A percentile compares a stretch with the other conserved stretches of the same genome.
Evolutionary conservation across 2,888 invertebrate species (phyloP).

Genomic region (Melanotus villosus): DNA sequence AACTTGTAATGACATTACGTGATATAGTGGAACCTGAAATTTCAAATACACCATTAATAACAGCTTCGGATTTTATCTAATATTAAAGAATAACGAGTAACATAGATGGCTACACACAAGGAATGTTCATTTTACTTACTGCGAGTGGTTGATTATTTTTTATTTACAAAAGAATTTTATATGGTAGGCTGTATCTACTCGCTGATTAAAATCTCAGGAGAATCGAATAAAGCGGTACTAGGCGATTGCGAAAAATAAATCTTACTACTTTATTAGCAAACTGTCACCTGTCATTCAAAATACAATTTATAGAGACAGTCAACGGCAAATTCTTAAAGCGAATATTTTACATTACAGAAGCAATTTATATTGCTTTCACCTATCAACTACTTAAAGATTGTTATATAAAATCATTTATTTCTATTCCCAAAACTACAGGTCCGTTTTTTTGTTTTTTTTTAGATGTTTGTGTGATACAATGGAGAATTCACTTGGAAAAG

Average conservation of each 20-base stretch:
- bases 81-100: neutral
- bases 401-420: neutral
- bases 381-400: neutral
- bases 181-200: neutral
- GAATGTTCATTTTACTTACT: no score
- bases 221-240: conserved; percentile 15
- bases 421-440: no score
- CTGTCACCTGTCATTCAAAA: conserved; percentile 24
- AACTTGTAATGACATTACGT: conserved; percentile 30
- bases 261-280: conserved; percentile 26
- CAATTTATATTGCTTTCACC: conserved; percentile 7
- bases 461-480: no score
- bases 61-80: neutral
- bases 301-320: conserved; percentile 16
- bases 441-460: no score
- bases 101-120: neutral
- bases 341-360: neutral
- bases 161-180: neutral
- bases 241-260: conserved; percentile 21
- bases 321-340: neutral
- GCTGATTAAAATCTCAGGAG: conserved; percentile 12
- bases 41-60: neutral
- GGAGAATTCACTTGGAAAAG: no score
- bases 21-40: conserved; percentile 9
- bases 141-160: no score